These are phyloP conservation scores for Psittacula echo DNA, from an alignment of 2,797 vertebrate genomes.

Conservation along the genomic window DNA sequence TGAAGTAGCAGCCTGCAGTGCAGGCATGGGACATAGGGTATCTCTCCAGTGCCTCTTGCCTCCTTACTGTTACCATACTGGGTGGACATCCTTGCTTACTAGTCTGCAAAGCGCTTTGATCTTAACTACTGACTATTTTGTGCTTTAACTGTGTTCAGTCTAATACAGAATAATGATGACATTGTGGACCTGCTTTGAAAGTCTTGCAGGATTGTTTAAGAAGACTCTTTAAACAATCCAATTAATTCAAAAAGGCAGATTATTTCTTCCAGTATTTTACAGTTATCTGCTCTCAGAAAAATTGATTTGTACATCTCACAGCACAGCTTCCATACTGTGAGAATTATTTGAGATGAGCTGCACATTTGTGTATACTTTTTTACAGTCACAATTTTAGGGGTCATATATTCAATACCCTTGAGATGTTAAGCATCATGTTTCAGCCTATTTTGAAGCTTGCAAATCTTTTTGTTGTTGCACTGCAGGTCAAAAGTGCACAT, in stretches of 20 bases:
- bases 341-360: background rate
- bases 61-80: background rate
- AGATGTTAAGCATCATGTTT: background rate
- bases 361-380: background rate
- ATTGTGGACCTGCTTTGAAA: background rate
- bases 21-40: background rate
- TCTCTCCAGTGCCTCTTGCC: background rate
- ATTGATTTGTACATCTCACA: background rate
- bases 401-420: background rate
- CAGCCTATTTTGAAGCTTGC: background rate
- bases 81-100: background rate
- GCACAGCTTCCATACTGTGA: background rate
- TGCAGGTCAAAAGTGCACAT: constrained; percentile 30
- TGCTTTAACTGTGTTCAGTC: background rate
- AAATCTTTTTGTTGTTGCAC: background rate
- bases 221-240: background rate
- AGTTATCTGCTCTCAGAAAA: background rate
- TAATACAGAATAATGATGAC: background rate
- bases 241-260: background rate
- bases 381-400: background rate
- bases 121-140: background rate
- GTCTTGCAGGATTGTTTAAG: background rate
- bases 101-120: background rate
- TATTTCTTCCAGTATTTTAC: background rate
- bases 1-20: background rate